Evolutionary conservation across 2,888 invertebrate species (phyloP), one percentile per base, ranked within the genome.

Genomic region (Zygaena filipendulae): DNA sequence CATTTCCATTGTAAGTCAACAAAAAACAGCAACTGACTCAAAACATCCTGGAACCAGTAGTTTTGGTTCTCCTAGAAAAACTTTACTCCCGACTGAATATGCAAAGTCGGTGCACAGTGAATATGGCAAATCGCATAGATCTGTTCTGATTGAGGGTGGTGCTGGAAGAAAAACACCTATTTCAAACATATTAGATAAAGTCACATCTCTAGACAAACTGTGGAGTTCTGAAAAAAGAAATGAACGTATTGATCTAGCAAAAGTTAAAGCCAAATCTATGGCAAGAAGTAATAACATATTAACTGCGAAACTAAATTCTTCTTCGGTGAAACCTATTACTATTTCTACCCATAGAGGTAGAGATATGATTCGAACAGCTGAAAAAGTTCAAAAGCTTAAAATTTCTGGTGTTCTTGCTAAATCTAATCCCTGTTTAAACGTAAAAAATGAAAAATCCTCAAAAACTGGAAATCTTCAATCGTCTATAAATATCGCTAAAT

Each of bases 201-300:
- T 77, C 0, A 79, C 79, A 12, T 58, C 84, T 2, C 69, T 84
- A 44, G 85, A 86, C 49, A 82, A 85, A 42, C 45, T 80, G 14
- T 81, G 81, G 79, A 67, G 72, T 45, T 59, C 75, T 26, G 77
- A 79, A 45, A 77, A 74, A 45, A 56, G 79, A 39, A 77, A 75
- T 45, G 77, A 75, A 53, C 62, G 62, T 8, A 69, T 75, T 27
- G 71, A 75, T 42, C 32, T 63, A 21, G 36, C 56, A 21, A 79
- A 77, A 59, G 41, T 56, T 23, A 54, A 43, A 44, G 46, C 51
- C 13, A 67, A 62, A 45, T 45, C 54, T 9, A 21, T 52, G 13
- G 40, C 48, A 19, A 70, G 55, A 47, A 43, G 45, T 27, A 49
- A 27, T 25, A 42, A 25, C 22, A n/a, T n/a, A n/a, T n/a, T n/a